These are phyloP conservation scores for Cyclargus thomasi DNA, from an alignment of 1,140 invertebrate species.

Conservation along the genomic window DNA sequence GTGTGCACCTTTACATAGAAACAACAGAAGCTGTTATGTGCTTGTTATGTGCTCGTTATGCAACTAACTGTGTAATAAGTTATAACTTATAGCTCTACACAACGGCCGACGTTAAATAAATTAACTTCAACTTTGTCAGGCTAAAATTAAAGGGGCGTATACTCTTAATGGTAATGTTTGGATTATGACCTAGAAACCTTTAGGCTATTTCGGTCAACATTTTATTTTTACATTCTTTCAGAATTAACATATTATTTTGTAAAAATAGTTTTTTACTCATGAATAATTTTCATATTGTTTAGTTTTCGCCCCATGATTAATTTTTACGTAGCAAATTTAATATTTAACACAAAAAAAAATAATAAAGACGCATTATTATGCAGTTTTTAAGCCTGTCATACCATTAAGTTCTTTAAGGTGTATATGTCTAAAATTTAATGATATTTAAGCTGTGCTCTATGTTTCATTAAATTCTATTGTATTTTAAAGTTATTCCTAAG, in stretches of 20 bases:
- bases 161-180: background rate
- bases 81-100: constrained; percentile 19
- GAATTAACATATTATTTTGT: background rate
- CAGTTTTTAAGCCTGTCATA: no score
- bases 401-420: no score
- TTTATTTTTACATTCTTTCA: background rate
- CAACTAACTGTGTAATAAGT: constrained; percentile 28
- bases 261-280: background rate
- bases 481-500: no score
- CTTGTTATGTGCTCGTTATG: constrained; percentile 13
- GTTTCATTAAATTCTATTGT: no score
- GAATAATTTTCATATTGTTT: background rate
- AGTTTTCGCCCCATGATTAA: background rate
- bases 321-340: no score
- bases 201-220: background rate
- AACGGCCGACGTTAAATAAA: constrained; percentile 23
- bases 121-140: constrained; percentile 19
- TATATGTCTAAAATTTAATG: no score
- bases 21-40: no score
- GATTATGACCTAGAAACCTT: background rate
- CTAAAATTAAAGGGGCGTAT: constrained; percentile 14
- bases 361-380: no score
- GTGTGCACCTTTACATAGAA: no score
- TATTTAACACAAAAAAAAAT: no score
- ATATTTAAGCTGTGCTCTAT: no score